These are phyloP conservation scores for Rhagonycha fulva DNA, from an alignment of 2,888 invertebrate genomes.

Conservation along the genomic window DNA sequence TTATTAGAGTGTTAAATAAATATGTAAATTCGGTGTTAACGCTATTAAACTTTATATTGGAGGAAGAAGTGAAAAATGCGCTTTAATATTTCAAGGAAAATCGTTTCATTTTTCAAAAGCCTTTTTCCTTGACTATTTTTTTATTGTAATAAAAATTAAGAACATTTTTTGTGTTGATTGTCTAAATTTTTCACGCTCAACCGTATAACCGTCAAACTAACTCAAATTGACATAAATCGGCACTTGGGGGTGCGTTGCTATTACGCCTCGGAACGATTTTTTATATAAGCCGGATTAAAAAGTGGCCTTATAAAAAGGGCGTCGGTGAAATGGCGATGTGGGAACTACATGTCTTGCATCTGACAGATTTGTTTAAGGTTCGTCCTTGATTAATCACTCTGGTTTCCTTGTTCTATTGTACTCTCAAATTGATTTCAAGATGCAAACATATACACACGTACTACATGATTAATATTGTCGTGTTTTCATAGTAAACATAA, in stretches of 20 bases:
- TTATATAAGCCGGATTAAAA: constrained; percentile 18
- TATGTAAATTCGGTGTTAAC: neutral
- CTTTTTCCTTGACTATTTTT: neutral
- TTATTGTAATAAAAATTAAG: neutral
- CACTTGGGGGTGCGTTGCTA: constrained; percentile 5
- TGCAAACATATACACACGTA: constrained; percentile 18
- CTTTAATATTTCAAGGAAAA: neutral
- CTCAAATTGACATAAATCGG: constrained; percentile 18
- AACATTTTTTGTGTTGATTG: constrained; percentile 5
- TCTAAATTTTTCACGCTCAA: constrained; percentile 4
- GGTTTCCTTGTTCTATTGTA: constrained; percentile 27
- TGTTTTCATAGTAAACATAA: constrained; percentile 16
- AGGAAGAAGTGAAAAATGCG: neutral
- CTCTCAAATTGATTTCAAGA: constrained; percentile 26
- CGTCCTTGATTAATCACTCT: constrained; percentile 28
- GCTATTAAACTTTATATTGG: neutral
- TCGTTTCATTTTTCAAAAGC: neutral
- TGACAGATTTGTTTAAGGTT: constrained; percentile 43
- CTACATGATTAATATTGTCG: constrained; percentile 14
- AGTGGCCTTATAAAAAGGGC: constrained; percentile 21
- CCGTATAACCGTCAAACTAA: constrained; percentile 2
- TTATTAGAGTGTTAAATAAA: neutral
- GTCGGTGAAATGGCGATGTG: constrained; percentile 40
- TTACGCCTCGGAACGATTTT: constrained; percentile 8
- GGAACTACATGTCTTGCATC: constrained; percentile 46